phyloP scores from a whole-genome alignment of 2,797 vertebrate genomes.

The Pampus argenteus region DNA sequence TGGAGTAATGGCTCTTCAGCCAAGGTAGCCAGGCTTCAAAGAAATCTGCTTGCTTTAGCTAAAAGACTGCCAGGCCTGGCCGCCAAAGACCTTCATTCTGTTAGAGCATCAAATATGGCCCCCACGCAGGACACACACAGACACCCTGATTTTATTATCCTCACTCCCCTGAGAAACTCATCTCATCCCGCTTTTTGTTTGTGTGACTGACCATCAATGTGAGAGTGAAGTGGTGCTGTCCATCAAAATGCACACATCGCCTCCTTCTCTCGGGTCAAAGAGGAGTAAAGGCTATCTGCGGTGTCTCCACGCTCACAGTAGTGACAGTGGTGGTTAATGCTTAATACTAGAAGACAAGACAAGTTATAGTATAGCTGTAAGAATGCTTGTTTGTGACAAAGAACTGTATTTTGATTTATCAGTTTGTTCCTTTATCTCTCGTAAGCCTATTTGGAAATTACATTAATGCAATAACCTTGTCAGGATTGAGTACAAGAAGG shows the following conservation, averaged over 20 bases:
- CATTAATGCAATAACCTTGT: constrained; percentile 21
- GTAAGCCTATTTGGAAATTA: constrained; percentile 7
- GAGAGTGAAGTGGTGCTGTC: constrained; percentile 71
- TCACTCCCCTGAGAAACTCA: constrained; percentile 86
- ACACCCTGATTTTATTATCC: constrained; percentile 87
- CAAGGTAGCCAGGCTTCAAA: constrained; percentile 84
- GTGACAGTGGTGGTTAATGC: constrained; percentile 13
- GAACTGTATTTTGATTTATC: neutral
- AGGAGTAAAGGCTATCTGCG: constrained; percentile 50
- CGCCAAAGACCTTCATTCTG: constrained; percentile 85
- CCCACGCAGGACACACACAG: constrained; percentile 74
- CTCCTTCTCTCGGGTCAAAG: constrained; percentile 54
- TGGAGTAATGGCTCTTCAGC: constrained; percentile 80
- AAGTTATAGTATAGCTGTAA: constrained; percentile 7
- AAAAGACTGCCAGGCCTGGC: constrained; percentile 79
- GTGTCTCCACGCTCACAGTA: constrained; percentile 20
- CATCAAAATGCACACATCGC: constrained; percentile 58
- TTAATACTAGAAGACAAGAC: constrained; percentile 21
- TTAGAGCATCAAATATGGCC: constrained; percentile 83
- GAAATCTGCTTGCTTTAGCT: constrained; percentile 89
- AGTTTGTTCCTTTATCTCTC: constrained; percentile 9
- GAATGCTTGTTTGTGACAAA: constrained; percentile 23
- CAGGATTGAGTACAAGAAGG: constrained; percentile 18
- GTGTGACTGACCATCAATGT: constrained; percentile 76
- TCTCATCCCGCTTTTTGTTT: constrained; percentile 83